Evolutionary conservation across 2,888 invertebrate species (phyloP), one percentile per base, ranked within the genome.

Genomic region (Oxycera nigricornis): DNA sequence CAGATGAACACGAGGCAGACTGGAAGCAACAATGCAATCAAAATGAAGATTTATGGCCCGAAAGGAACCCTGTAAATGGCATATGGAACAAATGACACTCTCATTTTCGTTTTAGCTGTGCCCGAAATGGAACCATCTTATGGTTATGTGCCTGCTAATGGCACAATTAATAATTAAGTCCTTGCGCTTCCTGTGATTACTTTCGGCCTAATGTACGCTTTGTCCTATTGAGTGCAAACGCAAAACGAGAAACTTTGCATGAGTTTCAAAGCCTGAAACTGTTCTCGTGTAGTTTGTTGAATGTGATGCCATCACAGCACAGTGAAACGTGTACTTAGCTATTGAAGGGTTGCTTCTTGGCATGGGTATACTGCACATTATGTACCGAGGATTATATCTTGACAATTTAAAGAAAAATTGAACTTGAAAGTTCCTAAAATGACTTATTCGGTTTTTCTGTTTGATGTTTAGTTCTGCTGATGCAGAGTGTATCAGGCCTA

Each of bases 141-240:
- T 68, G 73, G 73, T 68, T 74, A 74, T 74, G 72, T 73, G 76
- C 52, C 72, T 74, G 74, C 73, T 76, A 76, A 76, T 74, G 76
- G 76, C 73, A 67, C 76, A 74, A 76, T 76, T 76, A 76, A 76
- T 76, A 76, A 76, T 76, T 76, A 74, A 76, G 74, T 68, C 73
- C 68, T 73, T 65, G 67, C 39, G 74, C 73, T 67, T 67, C 39
- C 41, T 73, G 74, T 72, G 76, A 76, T 76, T 76, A 76, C 73
- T 74, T 61, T 22, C 41, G 26, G 52, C 55, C 35, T 73, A 61
- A 74, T 72, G 73, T 67, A 52, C 74, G 22, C 24, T 73, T 68
- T 68, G 59, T 39, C 24, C 41, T 59, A 68, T 1, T 68, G 30
- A 30, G 24, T 9, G 17, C 50, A n/a, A 65, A 46, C 26, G 52